phyloP scores from a whole-genome alignment of 2,888 invertebrate genomes.

The Meiosimyza platycephala region DNA sequence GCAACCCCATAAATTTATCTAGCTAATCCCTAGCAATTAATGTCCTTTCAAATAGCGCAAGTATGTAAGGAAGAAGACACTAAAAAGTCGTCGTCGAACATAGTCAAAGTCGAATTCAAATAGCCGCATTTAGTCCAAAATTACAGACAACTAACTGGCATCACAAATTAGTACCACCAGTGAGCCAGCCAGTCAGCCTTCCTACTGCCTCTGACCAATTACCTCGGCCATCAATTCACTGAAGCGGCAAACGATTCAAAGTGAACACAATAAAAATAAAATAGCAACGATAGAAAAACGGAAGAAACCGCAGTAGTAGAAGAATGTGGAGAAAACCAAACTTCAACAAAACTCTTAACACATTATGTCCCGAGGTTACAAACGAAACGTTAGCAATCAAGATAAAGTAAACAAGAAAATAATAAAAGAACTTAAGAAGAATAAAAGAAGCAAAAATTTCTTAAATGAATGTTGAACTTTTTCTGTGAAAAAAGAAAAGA shows the following conservation, averaged over 20 bases:
- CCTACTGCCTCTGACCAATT: slow-evolving; percentile 3
- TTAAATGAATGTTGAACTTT: too few relatives aligned
- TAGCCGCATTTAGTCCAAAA: slow-evolving; percentile 52
- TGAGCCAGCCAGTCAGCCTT: too few relatives aligned
- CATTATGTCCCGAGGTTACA: slow-evolving; percentile 29
- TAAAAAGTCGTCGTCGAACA: too few relatives aligned
- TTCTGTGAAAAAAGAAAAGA: too few relatives aligned
- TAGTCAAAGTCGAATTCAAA: slow-evolving; percentile 28
- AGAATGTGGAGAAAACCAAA: background rate
- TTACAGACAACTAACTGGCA: slow-evolving; percentile 26
- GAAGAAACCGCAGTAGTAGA: too few relatives aligned
- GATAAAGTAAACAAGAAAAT: slow-evolving; percentile 4
- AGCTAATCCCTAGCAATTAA: slow-evolving; percentile 15
- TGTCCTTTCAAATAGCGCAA: slow-evolving; percentile 1
- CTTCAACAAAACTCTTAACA: slow-evolving; percentile 32
- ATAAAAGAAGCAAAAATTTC: too few relatives aligned
- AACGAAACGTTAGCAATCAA: slow-evolving; percentile 28
- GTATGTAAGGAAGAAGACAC: background rate
- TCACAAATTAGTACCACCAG: slow-evolving; percentile 18
- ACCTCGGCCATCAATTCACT: slow-evolving; percentile 52
- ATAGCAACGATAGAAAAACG: too few relatives aligned
- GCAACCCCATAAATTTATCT: slow-evolving; percentile 11
- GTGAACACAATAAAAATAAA: slow-evolving; percentile 21
- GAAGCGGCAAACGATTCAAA: slow-evolving; percentile 52
- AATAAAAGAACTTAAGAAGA: too few relatives aligned